Percentiles rank a stretch among this genome's conserved stretches.
phyloP scores from a whole-genome alignment of 2,113 vertebrate genomes.

The Heterotilapia buettikoferi region DNA sequence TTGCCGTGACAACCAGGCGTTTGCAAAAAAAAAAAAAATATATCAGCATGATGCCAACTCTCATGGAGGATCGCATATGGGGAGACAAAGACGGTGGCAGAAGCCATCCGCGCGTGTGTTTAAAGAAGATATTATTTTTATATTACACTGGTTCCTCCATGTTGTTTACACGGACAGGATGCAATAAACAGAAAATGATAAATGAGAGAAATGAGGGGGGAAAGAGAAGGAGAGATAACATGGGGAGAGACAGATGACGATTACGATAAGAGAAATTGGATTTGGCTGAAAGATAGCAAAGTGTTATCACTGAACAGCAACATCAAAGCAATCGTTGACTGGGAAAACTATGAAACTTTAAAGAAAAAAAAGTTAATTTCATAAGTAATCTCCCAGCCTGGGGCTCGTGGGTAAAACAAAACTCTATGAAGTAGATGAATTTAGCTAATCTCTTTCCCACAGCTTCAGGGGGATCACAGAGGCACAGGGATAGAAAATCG shows the following conservation, averaged over 20 bases:
- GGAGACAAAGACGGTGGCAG: background rate
- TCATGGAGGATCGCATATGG: slow-evolving; percentile 42
- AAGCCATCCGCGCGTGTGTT: background rate
- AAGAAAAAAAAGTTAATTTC: slow-evolving; percentile 45
- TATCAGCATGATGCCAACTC: slow-evolving; percentile 29
- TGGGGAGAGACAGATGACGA: background rate
- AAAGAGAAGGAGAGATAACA: background rate
- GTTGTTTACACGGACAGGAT: background rate
- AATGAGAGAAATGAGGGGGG: background rate
- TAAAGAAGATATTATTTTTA: background rate
- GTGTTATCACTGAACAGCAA: slow-evolving; percentile 14
- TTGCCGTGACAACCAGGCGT: slow-evolving; percentile 53
- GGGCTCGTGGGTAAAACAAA: slow-evolving; percentile 60
- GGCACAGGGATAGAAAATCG: slow-evolving; percentile 6
- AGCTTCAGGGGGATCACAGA: slow-evolving; percentile 41
- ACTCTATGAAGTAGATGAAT: slow-evolving; percentile 55
- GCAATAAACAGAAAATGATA: slow-evolving; percentile 6
- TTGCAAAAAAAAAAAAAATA: slow-evolving; percentile 4
- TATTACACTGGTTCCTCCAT: background rate
- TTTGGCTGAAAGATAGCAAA: slow-evolving; percentile 31
- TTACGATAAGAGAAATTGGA: slow-evolving; percentile 36
- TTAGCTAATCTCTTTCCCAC: slow-evolving; percentile 54
- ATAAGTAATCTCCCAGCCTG: slow-evolving; percentile 43
- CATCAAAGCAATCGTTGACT: slow-evolving; percentile 47
- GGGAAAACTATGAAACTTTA: slow-evolving; percentile 20